Percentiles rank a stretch among this genome's conserved stretches.
phyloP scores from a whole-genome alignment of 1,140 invertebrate genomes.

The Drosophila novamexicana region DNA sequence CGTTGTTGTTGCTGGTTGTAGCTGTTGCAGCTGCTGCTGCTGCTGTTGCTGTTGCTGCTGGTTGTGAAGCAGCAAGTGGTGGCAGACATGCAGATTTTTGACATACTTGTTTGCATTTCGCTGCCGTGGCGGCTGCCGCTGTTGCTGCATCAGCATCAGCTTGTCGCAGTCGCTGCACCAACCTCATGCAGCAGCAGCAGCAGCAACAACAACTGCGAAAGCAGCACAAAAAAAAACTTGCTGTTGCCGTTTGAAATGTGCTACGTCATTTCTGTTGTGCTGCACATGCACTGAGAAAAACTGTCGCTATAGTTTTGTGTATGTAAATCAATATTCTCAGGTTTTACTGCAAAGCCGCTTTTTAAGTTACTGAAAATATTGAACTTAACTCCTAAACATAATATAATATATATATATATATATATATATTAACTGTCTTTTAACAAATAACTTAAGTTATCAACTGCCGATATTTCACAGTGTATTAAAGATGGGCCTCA shows the following conservation, averaged over 20 bases:
- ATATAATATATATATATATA: no score
- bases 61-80: conserved; percentile 66
- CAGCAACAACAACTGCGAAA: conserved; percentile 8
- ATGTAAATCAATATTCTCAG: no score
- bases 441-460: no score
- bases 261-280: conserved; percentile 52
- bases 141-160: conserved; percentile 54
- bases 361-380: not conserved
- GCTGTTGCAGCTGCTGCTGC: conserved; percentile 16
- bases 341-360: conserved; percentile 16
- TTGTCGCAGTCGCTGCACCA: conserved; percentile 51
- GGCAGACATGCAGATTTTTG: conserved; percentile 82
- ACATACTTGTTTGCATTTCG: conserved; percentile 83
- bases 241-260: conserved; percentile 53
- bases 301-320: not conserved
- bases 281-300: conserved; percentile 50
- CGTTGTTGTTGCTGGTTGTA: conserved; percentile 52
- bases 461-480: conserved; percentile 14
- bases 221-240: conserved; percentile 29
- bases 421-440: no score
- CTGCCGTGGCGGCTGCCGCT: conserved; percentile 64
- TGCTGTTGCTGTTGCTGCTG: conserved; percentile 36
- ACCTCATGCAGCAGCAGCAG: conserved; percentile 56
- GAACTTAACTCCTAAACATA: no score
- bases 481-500: conserved; percentile 41